Conservation (phyloP, 1,140 invertebrate species). For the Papilio xuthus region DNA sequence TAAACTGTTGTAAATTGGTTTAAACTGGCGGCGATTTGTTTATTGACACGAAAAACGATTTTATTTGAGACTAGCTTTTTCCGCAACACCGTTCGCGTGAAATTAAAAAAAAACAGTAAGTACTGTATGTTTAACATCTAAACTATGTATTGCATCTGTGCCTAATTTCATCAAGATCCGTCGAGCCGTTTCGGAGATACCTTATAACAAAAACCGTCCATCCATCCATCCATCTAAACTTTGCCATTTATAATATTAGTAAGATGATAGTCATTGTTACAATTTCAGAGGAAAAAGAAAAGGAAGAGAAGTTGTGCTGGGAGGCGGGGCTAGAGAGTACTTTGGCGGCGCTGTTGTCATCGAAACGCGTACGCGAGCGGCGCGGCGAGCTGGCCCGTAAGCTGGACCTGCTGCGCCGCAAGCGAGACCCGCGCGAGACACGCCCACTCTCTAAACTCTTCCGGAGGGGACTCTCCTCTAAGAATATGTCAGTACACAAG, state of each 20-base stretch:
- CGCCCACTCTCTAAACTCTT: slow-evolving; percentile 87
- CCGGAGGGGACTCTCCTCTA: slow-evolving; percentile 90
- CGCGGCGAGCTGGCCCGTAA: slow-evolving; percentile 93
- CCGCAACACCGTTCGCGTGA: too few relatives aligned
- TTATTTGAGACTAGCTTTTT: too few relatives aligned
- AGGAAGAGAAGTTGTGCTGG: slow-evolving; percentile 78
- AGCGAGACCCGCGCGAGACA: slow-evolving; percentile 89
- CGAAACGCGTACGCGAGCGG: slow-evolving; percentile 92
- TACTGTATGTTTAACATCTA: too few relatives aligned
- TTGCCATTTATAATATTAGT: too few relatives aligned
- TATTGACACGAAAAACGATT: too few relatives aligned
- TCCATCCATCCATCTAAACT: too few relatives aligned
- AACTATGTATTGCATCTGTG: too few relatives aligned
- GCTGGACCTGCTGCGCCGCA: slow-evolving; percentile 90
- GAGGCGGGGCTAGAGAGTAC: slow-evolving; percentile 86
- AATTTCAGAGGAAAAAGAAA: slow-evolving; percentile 49
- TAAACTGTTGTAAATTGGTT: too few relatives aligned
- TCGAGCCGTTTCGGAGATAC: too few relatives aligned
- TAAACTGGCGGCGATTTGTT: neutral
- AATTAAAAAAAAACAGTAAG: too few relatives aligned
- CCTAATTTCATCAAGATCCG: too few relatives aligned
- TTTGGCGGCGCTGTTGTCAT: slow-evolving; percentile 80
- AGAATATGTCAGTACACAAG: slow-evolving; percentile 88
- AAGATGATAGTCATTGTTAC: neutral
- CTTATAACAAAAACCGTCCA: too few relatives aligned